phyloP scores from a whole-genome alignment of 2,888 invertebrate species.

The Neoascia interrupta region DNA sequence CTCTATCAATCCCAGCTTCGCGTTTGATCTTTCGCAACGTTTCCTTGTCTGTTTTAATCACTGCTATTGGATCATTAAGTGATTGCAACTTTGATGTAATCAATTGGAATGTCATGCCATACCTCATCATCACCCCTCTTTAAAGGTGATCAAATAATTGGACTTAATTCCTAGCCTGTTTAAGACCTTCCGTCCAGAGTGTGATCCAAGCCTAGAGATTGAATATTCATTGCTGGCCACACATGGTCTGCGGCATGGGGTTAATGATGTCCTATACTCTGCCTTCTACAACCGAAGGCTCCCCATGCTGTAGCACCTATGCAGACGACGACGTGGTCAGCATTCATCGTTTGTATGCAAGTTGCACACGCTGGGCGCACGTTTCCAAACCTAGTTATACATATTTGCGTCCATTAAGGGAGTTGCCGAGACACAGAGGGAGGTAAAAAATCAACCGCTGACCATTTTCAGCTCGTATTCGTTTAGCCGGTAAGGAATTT shows the following conservation, averaged over 20 bases:
- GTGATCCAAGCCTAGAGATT: constrained; percentile 23
- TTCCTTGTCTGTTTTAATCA: too few relatives aligned
- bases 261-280: constrained; percentile 57
- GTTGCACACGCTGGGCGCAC: constrained; percentile 42
- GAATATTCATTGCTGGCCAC: constrained; percentile 62
- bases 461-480: constrained; percentile 36
- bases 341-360: constrained; percentile 8
- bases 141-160: too few relatives aligned
- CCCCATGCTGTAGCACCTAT: constrained; percentile 21
- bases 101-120: too few relatives aligned
- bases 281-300: background rate
- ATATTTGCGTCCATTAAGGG: constrained; percentile 29
- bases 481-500: constrained; percentile 60
- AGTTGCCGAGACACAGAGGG: too few relatives aligned
- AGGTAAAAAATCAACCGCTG: background rate
- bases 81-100: too few relatives aligned
- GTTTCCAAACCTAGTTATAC: constrained; percentile 37
- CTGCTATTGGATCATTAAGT: too few relatives aligned
- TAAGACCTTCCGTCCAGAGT: background rate
- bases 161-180: too few relatives aligned
- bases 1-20: too few relatives aligned
- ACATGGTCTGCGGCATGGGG: constrained; percentile 48
- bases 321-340: too few relatives aligned
- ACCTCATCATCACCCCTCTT: too few relatives aligned
- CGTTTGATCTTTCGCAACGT: too few relatives aligned